Percentiles rank a stretch among this genome's conserved stretches.
These are phyloP conservation scores for Smittia sp. DNA, from an alignment of 2,888 invertebrate species.

Conservation along the genomic window DNA sequence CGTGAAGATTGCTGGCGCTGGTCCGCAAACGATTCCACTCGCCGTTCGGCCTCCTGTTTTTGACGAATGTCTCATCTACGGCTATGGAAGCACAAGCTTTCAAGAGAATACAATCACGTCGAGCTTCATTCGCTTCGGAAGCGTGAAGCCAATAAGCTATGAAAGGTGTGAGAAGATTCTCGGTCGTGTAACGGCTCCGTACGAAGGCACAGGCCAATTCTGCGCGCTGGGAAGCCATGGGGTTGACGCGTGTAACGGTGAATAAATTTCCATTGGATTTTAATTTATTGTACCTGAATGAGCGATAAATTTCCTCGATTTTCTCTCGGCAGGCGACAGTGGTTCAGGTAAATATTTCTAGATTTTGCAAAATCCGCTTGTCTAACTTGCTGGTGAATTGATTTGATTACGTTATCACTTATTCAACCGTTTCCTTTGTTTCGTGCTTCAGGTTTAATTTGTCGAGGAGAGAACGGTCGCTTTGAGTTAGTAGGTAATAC, in stretches of 20 bases:
- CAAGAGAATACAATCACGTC: neutral
- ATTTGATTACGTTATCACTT: too few species aligned
- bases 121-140: neutral
- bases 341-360: neutral
- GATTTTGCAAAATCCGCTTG: too few species aligned
- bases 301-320: conserved; percentile 12
- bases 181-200: neutral
- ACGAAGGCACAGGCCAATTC: conserved; percentile 16
- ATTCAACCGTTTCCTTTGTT: too few species aligned
- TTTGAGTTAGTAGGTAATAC: conserved; percentile 12
- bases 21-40: neutral
- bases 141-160: neutral
- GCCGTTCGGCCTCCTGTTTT: neutral
- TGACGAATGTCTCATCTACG: neutral
- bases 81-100: conserved; percentile 11
- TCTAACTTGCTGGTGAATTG: too few species aligned
- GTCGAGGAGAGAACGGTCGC: conserved; percentile 2
- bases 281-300: conserved; percentile 23
- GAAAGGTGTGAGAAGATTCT: conserved; percentile 17
- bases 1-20: neutral
- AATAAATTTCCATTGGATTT: conserved; percentile 15
- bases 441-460: neutral
- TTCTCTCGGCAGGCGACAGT: conserved; percentile 13
- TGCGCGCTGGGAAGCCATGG: conserved; percentile 2
- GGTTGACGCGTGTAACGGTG: conserved; percentile 24